phyloP scores from a whole-genome alignment of 2,113 vertebrate species.

The Oncorhynchus kisutch region DNA sequence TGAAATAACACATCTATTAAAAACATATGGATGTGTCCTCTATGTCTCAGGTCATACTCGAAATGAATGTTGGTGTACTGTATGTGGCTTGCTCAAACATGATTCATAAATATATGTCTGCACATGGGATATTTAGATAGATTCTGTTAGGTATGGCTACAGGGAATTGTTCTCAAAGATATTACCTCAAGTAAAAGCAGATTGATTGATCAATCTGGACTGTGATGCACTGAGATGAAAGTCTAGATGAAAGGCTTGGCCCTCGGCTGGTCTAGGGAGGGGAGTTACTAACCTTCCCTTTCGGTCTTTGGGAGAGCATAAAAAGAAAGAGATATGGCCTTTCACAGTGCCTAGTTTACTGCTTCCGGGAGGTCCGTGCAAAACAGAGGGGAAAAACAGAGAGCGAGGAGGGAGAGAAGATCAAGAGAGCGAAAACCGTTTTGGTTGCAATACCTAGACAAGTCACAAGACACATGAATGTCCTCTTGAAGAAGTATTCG shows the following conservation, averaged over 20 bases:
- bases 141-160: not conserved
- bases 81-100: not conserved
- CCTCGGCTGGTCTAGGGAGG: not conserved
- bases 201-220: not conserved
- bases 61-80: not conserved
- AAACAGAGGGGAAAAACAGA: constrained; percentile 23
- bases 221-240: not conserved
- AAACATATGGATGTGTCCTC: not conserved
- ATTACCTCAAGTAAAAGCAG: not conserved
- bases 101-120: not conserved
- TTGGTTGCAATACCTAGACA: not conserved
- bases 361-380: constrained; percentile 67
- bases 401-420: constrained; percentile 21
- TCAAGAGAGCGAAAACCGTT: constrained; percentile 9
- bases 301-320: constrained; percentile 75
- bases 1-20: not conserved
- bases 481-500: not conserved
- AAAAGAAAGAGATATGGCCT: constrained; percentile 73
- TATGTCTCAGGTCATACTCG: not conserved
- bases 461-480: not conserved
- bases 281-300: constrained; percentile 76
- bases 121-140: not conserved
- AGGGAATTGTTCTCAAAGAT: not conserved
- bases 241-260: not conserved
- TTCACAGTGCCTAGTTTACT: constrained; percentile 66